Percentiles rank a stretch among this genome's conserved stretches.
Conservation (phyloP, 2,797 vertebrate genomes). For the Sitta carolinensis region DNA sequence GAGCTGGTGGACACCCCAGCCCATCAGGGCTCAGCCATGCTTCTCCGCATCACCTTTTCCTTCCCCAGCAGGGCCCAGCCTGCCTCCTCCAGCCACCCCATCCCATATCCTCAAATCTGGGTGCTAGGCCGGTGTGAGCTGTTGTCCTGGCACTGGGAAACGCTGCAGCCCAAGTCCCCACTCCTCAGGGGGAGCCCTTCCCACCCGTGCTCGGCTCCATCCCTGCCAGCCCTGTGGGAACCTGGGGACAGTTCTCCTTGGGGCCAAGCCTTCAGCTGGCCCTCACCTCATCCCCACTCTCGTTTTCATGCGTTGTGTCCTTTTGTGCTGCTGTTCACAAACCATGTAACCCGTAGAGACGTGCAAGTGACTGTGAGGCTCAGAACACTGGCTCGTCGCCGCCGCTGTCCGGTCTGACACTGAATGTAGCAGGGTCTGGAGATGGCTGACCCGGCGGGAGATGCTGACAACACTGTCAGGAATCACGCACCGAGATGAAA, state of each 20-base stretch:
- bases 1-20: neutral
- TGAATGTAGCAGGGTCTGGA: slow-evolving; percentile 49
- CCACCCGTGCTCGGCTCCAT: neutral
- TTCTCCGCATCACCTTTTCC: neutral
- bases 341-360: slow-evolving; percentile 25
- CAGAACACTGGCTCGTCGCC: neutral
- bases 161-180: accelerated
- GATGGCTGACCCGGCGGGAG: slow-evolving; percentile 25
- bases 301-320: slow-evolving; percentile 59
- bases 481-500: slow-evolving; percentile 50
- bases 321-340: slow-evolving; percentile 70
- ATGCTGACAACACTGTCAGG: slow-evolving; percentile 38
- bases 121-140: neutral
- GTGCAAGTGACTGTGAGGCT: neutral
- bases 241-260: neutral
- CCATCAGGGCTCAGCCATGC: neutral
- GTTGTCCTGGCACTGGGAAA: neutral
- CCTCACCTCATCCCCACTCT: slow-evolving; percentile 32
- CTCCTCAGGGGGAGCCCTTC: neutral
- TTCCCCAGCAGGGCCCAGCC: neutral
- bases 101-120: neutral
- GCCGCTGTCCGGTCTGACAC: neutral
- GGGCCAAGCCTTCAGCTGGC: neutral
- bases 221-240: neutral
- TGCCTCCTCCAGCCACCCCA: neutral